Evolutionary conservation across 2,113 vertebrate genomes (phyloP).

Genomic region (Otis tarda): DNA sequence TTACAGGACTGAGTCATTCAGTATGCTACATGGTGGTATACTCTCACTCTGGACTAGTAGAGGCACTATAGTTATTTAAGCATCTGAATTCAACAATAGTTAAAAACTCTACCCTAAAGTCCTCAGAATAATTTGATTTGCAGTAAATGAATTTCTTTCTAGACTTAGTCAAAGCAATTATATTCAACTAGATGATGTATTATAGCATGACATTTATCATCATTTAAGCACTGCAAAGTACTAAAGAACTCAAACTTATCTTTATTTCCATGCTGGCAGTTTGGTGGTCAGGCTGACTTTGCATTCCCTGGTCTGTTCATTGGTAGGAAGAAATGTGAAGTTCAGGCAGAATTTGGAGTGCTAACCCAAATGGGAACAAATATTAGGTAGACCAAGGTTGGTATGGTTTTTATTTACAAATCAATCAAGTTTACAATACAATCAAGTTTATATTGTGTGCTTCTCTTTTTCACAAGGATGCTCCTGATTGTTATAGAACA

Average conservation of each 20-base stretch:
- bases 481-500: not conserved
- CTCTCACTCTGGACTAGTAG: not conserved
- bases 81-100: not conserved
- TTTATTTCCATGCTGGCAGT: not conserved
- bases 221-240: not conserved
- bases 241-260: conserved; percentile 8
- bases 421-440: too few species aligned
- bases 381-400: not conserved
- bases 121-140: conserved; percentile 29
- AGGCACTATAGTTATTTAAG: not conserved
- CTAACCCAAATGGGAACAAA: not conserved
- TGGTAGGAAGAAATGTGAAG: not conserved
- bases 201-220: conserved; percentile 42
- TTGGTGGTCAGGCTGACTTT: not conserved
- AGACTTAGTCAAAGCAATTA: conserved; percentile 42
- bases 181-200: not conserved
- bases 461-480: not conserved
- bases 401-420: not conserved
- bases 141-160: conserved; percentile 35
- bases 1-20: not conserved
- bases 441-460: not conserved
- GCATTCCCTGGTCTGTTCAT: not conserved
- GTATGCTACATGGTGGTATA: not conserved
- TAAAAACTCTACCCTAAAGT: not conserved
- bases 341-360: not conserved